Evolutionary conservation across 2,113 vertebrate species (phyloP).

Genomic region (Eurystomus gularis): DNA sequence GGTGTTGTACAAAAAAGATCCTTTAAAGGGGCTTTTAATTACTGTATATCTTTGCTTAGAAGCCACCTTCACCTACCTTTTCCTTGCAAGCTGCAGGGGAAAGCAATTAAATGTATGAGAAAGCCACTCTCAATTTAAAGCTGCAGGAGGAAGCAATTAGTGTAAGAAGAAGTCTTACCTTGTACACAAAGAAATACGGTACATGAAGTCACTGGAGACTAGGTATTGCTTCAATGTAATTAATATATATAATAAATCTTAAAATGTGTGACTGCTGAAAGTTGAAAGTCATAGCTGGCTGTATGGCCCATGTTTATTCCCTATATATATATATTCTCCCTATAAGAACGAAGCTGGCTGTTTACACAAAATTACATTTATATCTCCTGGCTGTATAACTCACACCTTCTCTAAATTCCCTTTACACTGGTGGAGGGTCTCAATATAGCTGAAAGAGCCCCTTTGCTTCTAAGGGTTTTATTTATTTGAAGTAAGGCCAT

Average conservation of each 20-base stretch:
- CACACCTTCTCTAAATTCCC: background rate
- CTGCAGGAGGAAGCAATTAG: constrained; percentile 23
- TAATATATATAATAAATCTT: background rate
- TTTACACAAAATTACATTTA: background rate
- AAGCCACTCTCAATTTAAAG: constrained; percentile 15
- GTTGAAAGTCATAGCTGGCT: background rate
- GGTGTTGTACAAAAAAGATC: background rate
- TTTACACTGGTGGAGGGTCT: background rate
- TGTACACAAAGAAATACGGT: constrained; percentile 14
- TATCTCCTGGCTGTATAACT: background rate
- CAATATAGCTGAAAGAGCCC: background rate
- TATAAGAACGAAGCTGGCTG: fast-evolving
- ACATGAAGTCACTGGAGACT: background rate
- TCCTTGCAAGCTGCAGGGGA: background rate
- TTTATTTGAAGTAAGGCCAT: background rate
- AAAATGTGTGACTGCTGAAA: background rate
- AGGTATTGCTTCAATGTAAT: background rate
- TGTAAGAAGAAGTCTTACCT: background rate
- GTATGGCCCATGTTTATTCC: background rate
- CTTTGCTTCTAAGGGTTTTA: background rate
- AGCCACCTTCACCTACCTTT: constrained; percentile 3
- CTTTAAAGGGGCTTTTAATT: constrained; percentile 38
- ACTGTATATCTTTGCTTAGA: constrained; percentile 48
- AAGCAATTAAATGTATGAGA: constrained; percentile 13
- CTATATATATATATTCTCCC: too few relatives aligned